Conservation (phyloP, 2,888 invertebrate genomes). For the Dolichomitus sp. region DNA sequence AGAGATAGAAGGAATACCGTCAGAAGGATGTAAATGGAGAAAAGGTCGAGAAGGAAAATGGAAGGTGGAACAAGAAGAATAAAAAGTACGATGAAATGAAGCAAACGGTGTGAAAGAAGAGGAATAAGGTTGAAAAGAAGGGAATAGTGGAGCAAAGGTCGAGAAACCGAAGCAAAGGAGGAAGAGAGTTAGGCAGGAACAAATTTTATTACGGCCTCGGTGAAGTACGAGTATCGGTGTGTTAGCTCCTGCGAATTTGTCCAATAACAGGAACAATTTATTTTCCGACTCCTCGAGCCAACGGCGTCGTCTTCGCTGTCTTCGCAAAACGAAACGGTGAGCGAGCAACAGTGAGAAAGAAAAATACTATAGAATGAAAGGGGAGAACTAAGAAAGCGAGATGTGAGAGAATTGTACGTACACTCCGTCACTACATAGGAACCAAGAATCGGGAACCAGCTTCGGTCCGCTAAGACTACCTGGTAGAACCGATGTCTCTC, state of each 20-base stretch:
- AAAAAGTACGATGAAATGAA: slow-evolving; percentile 30
- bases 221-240: slow-evolving; percentile 66
- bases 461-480: slow-evolving; percentile 22
- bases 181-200: slow-evolving; percentile 54
- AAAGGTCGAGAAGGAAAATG: neutral
- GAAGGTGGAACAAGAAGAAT: slow-evolving; percentile 8
- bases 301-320: slow-evolving; percentile 13
- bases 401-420: slow-evolving; percentile 44
- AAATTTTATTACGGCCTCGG: slow-evolving; percentile 69
- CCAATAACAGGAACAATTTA: slow-evolving; percentile 74
- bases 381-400: slow-evolving; percentile 15
- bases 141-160: slow-evolving; percentile 34
- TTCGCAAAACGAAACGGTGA: slow-evolving; percentile 26
- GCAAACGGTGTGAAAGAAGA: slow-evolving; percentile 60
- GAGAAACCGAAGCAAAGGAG: slow-evolving; percentile 21
- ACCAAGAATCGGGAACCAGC: slow-evolving; percentile 36
- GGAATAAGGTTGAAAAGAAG: slow-evolving; percentile 43
- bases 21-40: slow-evolving; percentile 5
- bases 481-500: slow-evolving; percentile 50
- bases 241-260: slow-evolving; percentile 71
- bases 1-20: slow-evolving; percentile 5
- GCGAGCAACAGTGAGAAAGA: neutral
- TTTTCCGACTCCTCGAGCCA: slow-evolving; percentile 59
- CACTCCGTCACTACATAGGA: slow-evolving; percentile 7
- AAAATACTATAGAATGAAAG: slow-evolving; percentile 16